Evolutionary conservation across 2,888 invertebrate genomes (phyloP), one percentile per base, ranked within the genome.

Genomic region (Oscheius sp.): DNA sequence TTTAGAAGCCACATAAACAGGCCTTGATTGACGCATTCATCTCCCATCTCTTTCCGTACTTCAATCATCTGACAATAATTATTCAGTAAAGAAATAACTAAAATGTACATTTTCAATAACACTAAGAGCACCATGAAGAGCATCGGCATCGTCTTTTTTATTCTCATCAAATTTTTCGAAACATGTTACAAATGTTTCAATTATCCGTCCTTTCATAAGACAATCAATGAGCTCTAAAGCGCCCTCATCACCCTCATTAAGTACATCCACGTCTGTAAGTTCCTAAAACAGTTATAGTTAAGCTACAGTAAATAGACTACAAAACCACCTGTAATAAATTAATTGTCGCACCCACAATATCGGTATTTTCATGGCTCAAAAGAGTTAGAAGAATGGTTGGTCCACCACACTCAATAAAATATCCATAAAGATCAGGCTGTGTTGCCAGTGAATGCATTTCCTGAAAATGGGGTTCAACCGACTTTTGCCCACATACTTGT

Each of bases 301-400:
- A n/a, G 18, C 41, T 55, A 56, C 18, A n/a, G n/a, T n/a, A n/a
- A n/a, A n/a, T n/a, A n/a, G n/a, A 59, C 25, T 25, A 56, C 2
- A 27, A 16, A 25, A 69, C 23, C 23, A 86, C 87, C 75, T 88
- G 85, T 69, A 94, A 73, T 43, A 93, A 88, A 86, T 92, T 91
- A 7, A 94, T 93, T 58, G 94, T 93, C 81, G 93, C 93, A 63
- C 94, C 93, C 25, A 94, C 92, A 80, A 96, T 93, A 85, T 95
- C 98, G 56, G 95, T 94, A 89, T 99, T 99, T 87, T 98, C 97
- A 91, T 99, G 99, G 25, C 94, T 93, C 12, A 99, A 90, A 72
- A 99, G 91, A 87, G 97, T 95, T 52, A 99, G 90, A n/a, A 99
- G 89, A 66, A 95, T 95, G 75, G 94, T 93, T 46, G 98, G 92